A percentile compares a stretch with the other conserved stretches of the same genome.
phyloP scores from a whole-genome alignment of 2,888 invertebrate species.

The Macrophya alboannulata region DNA sequence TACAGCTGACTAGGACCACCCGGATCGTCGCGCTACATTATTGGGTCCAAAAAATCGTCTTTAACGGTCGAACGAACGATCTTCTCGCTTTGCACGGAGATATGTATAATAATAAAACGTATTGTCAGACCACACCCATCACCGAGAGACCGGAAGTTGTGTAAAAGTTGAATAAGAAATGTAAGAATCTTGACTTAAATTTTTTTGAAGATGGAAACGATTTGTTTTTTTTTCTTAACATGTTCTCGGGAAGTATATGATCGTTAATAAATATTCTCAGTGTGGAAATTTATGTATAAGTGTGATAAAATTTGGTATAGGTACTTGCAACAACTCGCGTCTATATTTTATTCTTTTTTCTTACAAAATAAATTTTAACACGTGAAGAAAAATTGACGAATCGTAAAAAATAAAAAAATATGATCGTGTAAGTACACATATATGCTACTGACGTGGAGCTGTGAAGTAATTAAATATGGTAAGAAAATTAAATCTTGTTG shows the following conservation, averaged over 20 bases:
- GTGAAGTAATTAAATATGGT: constrained; percentile 22
- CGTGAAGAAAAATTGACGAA: background rate
- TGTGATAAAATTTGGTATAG: background rate
- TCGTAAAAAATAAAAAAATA: background rate
- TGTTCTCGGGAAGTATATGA: background rate
- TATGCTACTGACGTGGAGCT: background rate
- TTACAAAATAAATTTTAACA: background rate
- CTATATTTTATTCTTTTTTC: background rate
- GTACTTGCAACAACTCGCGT: constrained; percentile 29
- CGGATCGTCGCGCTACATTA: background rate
- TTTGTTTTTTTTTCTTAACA: too few relatives aligned
- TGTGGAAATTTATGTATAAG: background rate
- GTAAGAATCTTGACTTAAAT: background rate
- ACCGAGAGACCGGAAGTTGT: background rate
- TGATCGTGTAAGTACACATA: background rate
- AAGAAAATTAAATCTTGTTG: constrained; percentile 32
- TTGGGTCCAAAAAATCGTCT: background rate
- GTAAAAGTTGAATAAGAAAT: background rate
- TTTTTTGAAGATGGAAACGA: background rate
- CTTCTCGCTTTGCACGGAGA: background rate
- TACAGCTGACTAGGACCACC: background rate
- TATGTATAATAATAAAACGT: background rate
- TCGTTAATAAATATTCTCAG: background rate
- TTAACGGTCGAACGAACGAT: background rate
- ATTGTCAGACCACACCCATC: background rate